These are phyloP conservation scores for Perizoma affinitatum DNA, from an alignment of 2,888 invertebrate genomes.

Conservation along the genomic window DNA sequence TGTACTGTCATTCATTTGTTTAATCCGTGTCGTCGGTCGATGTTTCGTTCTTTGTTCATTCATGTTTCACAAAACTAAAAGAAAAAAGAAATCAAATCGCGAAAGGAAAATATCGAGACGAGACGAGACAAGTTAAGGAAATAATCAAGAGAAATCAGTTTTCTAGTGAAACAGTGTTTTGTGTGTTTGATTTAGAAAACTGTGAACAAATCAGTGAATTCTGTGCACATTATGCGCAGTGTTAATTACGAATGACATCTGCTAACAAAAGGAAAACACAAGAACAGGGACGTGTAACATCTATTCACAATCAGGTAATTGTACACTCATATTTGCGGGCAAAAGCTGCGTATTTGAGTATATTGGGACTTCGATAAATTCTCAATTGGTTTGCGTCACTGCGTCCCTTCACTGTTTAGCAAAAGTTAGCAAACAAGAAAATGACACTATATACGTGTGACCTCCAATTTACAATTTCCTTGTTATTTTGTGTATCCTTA, in stretches of 20 bases:
- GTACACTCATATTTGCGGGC: conserved; percentile 9
- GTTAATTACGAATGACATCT: conserved; percentile 81
- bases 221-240: conserved; percentile 78
- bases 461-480: conserved; percentile 67
- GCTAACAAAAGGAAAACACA: conserved; percentile 76
- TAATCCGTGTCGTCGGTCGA: conserved; percentile 5
- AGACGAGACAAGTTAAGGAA: conserved; percentile 29
- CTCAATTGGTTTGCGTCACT: conserved; percentile 42
- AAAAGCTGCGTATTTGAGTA: not conserved
- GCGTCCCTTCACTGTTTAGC: conserved; percentile 65
- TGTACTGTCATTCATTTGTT: too few relatives aligned
- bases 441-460: conserved; percentile 70
- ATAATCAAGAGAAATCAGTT: conserved; percentile 45
- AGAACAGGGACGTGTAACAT: conserved; percentile 46
- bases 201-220: conserved; percentile 62
- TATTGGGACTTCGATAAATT: not conserved
- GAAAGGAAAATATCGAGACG: conserved; percentile 40
- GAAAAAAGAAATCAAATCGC: conserved; percentile 36
- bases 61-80: conserved; percentile 35
- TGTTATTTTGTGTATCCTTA: conserved; percentile 22
- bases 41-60: conserved; percentile 5
- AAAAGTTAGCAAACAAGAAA: conserved; percentile 61
- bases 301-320: conserved; percentile 56
- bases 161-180: conserved; percentile 47
- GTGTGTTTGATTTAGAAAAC: conserved; percentile 52